Evolutionary conservation across 2,888 invertebrate species (phyloP), one percentile per base, ranked within the genome.

Genomic region (Prosapia bicincta): DNA sequence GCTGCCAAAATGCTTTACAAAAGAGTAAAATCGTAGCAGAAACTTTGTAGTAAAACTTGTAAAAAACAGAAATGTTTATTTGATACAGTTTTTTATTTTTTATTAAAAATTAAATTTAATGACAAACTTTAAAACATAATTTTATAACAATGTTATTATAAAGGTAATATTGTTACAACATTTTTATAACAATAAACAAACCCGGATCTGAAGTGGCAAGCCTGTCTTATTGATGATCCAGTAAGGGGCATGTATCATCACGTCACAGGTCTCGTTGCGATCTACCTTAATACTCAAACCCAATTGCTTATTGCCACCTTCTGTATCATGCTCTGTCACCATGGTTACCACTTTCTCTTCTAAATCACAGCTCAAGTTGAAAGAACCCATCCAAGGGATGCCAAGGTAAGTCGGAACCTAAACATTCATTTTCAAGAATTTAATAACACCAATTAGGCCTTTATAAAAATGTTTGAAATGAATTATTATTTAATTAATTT

Each of bases 141-240:
- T n/a, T n/a, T n/a, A n/a, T 23, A n/a, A 66, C 13, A 20, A 69
- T 15, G 15, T n/a, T 15, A 43, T 25, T n/a, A 74, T 20, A 28
- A 15, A 66, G 26, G 32, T 32, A 24, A 28, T 69, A 15, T 66
- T n/a, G n/a, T n/a, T n/a, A n/a, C n/a, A n/a, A n/a, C n/a, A n/a
- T n/a, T n/a, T n/a, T n/a, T 10, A 71, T 26, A 13, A 71, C 3
- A 23, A 1, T 26, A 32, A 71, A 78, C 83, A 84, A 84, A 93
- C 94, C 88, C 93, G 91, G 79, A 95, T 88, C 83, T 92, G 92
- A 79, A 97, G 84, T 2, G 96, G 94, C 78, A 96, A 85, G 15
- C 93, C 93, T 3, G 95, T 93, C 85, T 94, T 94, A 85, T 97
- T 97, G 79, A 96, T 91, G 82, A 97, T 88, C 96, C 96, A 97